These are phyloP conservation scores for Sebastes ruberrimus DNA, from an alignment of 2,797 vertebrate species.

Conservation along the genomic window DNA sequence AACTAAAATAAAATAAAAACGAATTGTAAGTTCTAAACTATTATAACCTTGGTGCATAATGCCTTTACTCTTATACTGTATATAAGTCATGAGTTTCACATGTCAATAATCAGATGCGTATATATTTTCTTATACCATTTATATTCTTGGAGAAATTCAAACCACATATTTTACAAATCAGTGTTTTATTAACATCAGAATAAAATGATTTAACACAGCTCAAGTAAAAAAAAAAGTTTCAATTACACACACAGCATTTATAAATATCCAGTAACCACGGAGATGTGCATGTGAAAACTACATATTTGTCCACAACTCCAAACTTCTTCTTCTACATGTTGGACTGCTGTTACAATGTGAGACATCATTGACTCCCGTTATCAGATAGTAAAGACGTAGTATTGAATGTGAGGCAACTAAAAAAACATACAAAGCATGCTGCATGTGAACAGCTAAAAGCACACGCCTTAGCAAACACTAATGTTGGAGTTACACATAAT, in stretches of 20 bases:
- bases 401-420: background rate
- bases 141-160: background rate
- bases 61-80: background rate
- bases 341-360: background rate
- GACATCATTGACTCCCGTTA: background rate
- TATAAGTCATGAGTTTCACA: background rate
- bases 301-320: background rate
- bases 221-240: constrained; percentile 18
- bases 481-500: constrained; percentile 51
- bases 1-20: too few relatives aligned
- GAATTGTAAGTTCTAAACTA: too few relatives aligned
- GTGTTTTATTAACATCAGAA: constrained; percentile 42
- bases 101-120: background rate
- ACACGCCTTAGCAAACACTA: background rate
- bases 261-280: constrained; percentile 10
- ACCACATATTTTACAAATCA: constrained; percentile 1
- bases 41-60: background rate
- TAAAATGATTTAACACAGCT: constrained; percentile 26
- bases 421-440: background rate
- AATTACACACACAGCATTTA: constrained; percentile 14
- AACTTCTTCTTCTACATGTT: background rate
- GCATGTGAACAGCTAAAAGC: background rate
- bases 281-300: constrained; percentile 12
- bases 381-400: background rate
- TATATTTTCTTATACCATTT: background rate